Evolutionary conservation across 2,113 vertebrate genomes (phyloP), one percentile per base, ranked within the genome.

Genomic region (Eidolon helvum): DNA sequence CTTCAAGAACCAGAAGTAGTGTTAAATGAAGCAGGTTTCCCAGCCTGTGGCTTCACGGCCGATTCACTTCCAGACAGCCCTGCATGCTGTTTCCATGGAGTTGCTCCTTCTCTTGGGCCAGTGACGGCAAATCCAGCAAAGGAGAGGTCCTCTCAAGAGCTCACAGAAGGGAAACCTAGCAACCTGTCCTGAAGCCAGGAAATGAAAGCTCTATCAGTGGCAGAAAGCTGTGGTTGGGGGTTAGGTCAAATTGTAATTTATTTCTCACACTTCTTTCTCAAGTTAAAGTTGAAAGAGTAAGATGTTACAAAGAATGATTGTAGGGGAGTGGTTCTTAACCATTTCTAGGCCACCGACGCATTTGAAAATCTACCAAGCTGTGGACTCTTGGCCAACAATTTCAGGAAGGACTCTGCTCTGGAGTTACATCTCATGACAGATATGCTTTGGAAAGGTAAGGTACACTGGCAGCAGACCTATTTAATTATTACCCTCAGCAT

Each of bases 121-220:
- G 45, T 82, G 95, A 94, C 96, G 93, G 93, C 93, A 98, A 97
- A 90, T 82, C 77, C 91, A 97, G 94, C 90, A 97, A 94, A 92
- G 90, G 71, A 96, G 91, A 96, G 96, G 93, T 95, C 87, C 85
- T 53, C 71, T 97, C 96, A 98, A 97, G 97, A 96, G 97, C 96
- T 98, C 85, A 90, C 96, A 98, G 97, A 98, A 96, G 97, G 94
- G 96, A 94, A 98, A 96, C 97, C 97, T 98, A 98, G 97, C 97
- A 98, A 98, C 97, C 75, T 97, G 93, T 82, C 95, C 88, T 91
- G 43, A 57, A 91, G 90, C 91, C 95, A 97, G 97, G 96, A 98
- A 97, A 98, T 95, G 77, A 96, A 97, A 96, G 91, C 92, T 94
- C 7, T 96, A 96, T 96, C 93, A 97, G 93, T 24, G 0, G 53